Evolutionary conservation across 2,797 vertebrate species (phyloP).

Genomic region (Coreius guichenoti): DNA sequence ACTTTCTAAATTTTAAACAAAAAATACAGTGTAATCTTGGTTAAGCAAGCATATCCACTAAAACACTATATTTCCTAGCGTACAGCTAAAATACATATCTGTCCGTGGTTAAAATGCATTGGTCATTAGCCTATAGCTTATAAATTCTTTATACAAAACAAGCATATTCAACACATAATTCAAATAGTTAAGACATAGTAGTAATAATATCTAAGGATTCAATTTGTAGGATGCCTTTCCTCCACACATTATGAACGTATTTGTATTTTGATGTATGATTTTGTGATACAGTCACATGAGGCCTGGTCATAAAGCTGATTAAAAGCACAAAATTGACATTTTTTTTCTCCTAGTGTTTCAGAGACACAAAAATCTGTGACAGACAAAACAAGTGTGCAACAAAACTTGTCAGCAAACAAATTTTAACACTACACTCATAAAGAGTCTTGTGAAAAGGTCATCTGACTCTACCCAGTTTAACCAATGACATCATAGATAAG

Average conservation of each 20-base stretch:
- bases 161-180: not conserved
- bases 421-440: constrained; percentile 25
- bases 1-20: constrained; percentile 47
- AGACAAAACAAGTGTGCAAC: not conserved
- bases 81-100: not conserved
- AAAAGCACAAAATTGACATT: not conserved
- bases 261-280: not conserved
- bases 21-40: constrained; percentile 20
- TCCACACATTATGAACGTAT: not conserved
- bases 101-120: not conserved
- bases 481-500: constrained; percentile 43
- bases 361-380: not conserved
- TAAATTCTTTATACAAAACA: not conserved
- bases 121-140: not conserved
- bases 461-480: not conserved
- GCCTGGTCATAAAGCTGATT: constrained; percentile 19
- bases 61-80: not conserved
- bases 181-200: not conserved
- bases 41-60: not conserved
- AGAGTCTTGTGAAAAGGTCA: constrained; percentile 26
- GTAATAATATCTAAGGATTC: not conserved
- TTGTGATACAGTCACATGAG: constrained; percentile 11
- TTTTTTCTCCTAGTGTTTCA: not conserved
- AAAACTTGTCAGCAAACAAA: not conserved
- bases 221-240: not conserved